Evolutionary conservation across 2,113 vertebrate genomes (phyloP).

Genomic region (Trichechus manatus): DNA sequence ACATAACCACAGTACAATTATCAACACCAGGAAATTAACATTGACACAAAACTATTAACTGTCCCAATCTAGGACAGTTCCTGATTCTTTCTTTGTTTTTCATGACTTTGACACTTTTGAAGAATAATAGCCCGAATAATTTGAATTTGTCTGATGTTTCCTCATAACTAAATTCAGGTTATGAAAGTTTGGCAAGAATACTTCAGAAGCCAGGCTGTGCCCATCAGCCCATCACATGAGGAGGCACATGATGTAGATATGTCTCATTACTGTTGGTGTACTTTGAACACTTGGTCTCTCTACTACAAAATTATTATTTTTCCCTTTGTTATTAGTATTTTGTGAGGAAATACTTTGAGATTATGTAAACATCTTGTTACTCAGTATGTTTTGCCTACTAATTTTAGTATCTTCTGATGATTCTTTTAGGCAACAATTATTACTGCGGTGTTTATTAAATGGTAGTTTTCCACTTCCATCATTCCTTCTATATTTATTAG

Average conservation of each 20-base stretch:
- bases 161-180: background rate
- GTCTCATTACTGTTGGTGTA: background rate
- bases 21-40: background rate
- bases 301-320: background rate
- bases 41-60: background rate
- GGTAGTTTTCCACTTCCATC: conserved; percentile 41
- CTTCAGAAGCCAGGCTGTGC: background rate
- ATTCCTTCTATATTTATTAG: background rate
- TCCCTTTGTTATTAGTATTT: conserved; percentile 1
- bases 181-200: background rate
- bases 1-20: background rate
- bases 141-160: background rate
- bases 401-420: conserved; percentile 8
- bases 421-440: conserved; percentile 40
- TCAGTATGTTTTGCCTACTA: background rate
- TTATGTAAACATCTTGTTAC: background rate
- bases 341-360: background rate
- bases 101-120: background rate
- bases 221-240: background rate
- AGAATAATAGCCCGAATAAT: background rate
- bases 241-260: background rate
- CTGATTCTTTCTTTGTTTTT: background rate
- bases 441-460: conserved; percentile 53
- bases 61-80: background rate
- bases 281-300: background rate